Conservation (phyloP, 2,888 invertebrate species). For the Julus scanicus region DNA sequence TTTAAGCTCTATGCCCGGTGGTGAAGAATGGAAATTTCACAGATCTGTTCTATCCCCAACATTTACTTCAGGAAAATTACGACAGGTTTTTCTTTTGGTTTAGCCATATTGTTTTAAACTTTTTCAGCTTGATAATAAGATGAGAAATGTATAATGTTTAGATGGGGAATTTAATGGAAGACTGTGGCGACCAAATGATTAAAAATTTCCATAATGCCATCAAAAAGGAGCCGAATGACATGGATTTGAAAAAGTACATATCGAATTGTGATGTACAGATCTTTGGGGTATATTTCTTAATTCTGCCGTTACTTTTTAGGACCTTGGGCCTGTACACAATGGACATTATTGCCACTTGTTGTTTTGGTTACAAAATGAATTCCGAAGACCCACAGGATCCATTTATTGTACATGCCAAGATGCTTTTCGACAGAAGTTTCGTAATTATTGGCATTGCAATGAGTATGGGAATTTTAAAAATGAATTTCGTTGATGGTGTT, state of each 20-base stretch:
- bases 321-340: slow-evolving; percentile 28
- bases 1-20: slow-evolving; percentile 15
- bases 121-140: background rate
- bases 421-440: slow-evolving; percentile 52
- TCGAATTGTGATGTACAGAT: background rate
- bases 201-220: slow-evolving; percentile 28
- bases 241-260: slow-evolving; percentile 53
- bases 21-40: slow-evolving; percentile 52
- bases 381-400: slow-evolving; percentile 46
- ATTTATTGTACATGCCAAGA: slow-evolving; percentile 51
- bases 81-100: background rate
- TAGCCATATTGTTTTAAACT: slow-evolving; percentile 41
- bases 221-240: background rate
- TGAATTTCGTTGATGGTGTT: background rate
- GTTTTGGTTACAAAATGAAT: slow-evolving; percentile 50
- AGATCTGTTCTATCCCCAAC: slow-evolving; percentile 49
- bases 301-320: slow-evolving; percentile 20
- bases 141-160: background rate
- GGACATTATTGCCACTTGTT: slow-evolving; percentile 54
- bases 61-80: slow-evolving; percentile 53
- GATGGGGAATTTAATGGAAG: slow-evolving; percentile 58
- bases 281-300: background rate
- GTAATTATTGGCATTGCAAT: background rate
- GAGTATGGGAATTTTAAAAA: background rate
- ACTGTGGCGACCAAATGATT: slow-evolving; percentile 59